Evolutionary conservation across 2,888 invertebrate genomes (phyloP).

Genomic region (Ischnura elegans): DNA sequence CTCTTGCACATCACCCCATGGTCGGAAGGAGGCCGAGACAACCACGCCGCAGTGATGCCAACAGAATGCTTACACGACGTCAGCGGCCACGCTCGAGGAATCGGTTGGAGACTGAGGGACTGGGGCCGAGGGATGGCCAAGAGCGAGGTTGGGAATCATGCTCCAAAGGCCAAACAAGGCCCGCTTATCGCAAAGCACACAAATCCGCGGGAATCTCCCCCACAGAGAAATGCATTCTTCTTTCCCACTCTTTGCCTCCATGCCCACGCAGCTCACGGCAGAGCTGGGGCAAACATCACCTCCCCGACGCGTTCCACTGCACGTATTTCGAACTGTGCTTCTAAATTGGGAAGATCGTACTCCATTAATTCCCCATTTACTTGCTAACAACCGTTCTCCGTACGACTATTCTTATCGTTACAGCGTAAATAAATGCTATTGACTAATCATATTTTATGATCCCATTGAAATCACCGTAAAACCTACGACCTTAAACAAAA

Average conservation of each 20-base stretch:
- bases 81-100: neutral
- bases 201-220: neutral
- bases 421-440: too few relatives aligned
- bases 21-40: neutral
- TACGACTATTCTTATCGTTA: too few relatives aligned
- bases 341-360: too few relatives aligned
- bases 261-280: too few relatives aligned
- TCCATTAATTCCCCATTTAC: too few relatives aligned
- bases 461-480: too few relatives aligned
- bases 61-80: conserved; percentile 26
- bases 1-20: neutral
- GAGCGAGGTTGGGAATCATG: conserved; percentile 19
- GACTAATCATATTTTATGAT: too few relatives aligned
- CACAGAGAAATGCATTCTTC: neutral
- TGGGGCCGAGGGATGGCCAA: neutral
- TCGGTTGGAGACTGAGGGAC: neutral
- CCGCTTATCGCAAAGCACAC: neutral
- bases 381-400: too few relatives aligned
- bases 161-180: neutral
- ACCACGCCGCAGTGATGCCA: neutral
- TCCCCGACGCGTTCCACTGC: neutral
- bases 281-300: neutral
- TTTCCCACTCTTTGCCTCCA: neutral
- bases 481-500: too few relatives aligned
- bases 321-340: too few relatives aligned